Base-by-base conservation (phyloP, 2,113 vertebrate genomes). In the Corydoras maculifer region DNA sequence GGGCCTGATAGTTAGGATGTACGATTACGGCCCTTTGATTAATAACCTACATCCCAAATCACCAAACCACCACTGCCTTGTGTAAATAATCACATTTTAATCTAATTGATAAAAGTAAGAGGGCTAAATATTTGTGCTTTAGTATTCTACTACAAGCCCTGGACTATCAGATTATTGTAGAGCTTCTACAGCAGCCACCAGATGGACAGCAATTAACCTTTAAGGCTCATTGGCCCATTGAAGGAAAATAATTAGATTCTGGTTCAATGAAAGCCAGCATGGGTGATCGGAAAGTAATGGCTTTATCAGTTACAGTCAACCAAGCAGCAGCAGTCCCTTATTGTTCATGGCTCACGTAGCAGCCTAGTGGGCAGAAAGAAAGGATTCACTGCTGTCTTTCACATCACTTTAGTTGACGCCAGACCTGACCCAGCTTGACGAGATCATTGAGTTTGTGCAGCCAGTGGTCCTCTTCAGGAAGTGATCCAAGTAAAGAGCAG, bases 141-240 rank as follows among this genome's bases (percentile, higher is more conserved):
- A 61, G 3, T 53, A 55, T 66, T 66, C 58, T 25, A 3, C 68
- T 57, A 32, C 11, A 49, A 50, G 29, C 0, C 7, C 53, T 43
- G 49, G 60, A 65, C 73, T 69, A 68, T 29, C 78, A 77, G 81
- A 84, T 43, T 82, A 87, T 86, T 83, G 83, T 80, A 82, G 80
- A 76, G 77, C 78, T 73, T 80, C 77, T 76, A 80, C 80, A 79
- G 73, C 82, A 84, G 86, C 84, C 81, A 81, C 78, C 80, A 76
- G 77, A 81, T 74, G 81, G 85, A 85, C 84, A 84, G 82, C 85
- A 86, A 87, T 88, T 88, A 86, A 88, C 87, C 86, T 90, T 88
- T 87, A 86, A 82, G 84, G 82, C 82, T 83, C 73, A 74, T 79
- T 77, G 78, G 76, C 82, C 81, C 82, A 84, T 74, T 63, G 79